Base-by-base conservation (phyloP, 2,113 vertebrate species). In the Calypte anna region DNA sequence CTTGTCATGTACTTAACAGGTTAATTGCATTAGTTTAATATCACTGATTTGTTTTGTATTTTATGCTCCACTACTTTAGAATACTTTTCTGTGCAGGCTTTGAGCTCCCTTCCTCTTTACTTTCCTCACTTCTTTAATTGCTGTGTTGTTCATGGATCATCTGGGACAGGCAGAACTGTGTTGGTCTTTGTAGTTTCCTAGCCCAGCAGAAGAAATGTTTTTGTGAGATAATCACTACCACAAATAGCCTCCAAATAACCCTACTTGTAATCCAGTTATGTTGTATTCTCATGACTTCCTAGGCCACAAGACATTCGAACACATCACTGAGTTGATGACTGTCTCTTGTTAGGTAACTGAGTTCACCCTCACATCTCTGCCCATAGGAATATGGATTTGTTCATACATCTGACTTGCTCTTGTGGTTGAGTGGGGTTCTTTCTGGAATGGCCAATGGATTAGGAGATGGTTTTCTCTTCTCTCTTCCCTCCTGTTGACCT, bases 221-320 rank as follows among this genome's bases (percentile, higher is more conserved):
- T 91, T 64, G 28, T 43, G 67, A 94, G 33, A 40, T 20, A 69
- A 31, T 96, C 82, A 90, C 31, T 51, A 24, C 88, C 7, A 0
- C 84, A 92, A 48, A 85, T 82, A 83, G 33, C 67, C 87, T 94
- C 75, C 40, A 38, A 63, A 86, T 91, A 77, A 92, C 87, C 68
- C 48, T 58, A 5, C 79, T 62, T 91, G 58, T 62, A 91, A 94
- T 79, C 43, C 67, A 69, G 28, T 66, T 82, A 82, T 28, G 58
- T 40, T 63, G 69, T 81, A 38, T 80, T 91, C 81, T 87, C 81
- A 53, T 73, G 91, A 53, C 9, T 93, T 85, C 81, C 84, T 10
- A 63, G 89, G 70, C 95, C 82, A 73, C 50, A 4, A 50, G 92
- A 48, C 82, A 93, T 43, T 14, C 51, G 2, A 64, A 31, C 53